phyloP scores from a whole-genome alignment of 1,140 invertebrate species.

The Trypoxylus dichotomus region DNA sequence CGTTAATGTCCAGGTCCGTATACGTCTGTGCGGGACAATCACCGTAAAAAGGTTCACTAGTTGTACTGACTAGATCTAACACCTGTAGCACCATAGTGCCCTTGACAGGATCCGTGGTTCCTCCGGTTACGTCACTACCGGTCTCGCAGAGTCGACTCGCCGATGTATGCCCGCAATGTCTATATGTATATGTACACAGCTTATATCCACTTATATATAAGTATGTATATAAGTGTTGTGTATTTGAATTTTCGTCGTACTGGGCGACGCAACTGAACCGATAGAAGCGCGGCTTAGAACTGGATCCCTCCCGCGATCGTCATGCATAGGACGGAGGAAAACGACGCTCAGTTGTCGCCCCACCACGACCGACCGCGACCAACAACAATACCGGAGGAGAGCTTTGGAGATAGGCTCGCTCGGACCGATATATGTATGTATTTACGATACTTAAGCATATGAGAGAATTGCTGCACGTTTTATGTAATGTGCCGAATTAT shows the following conservation, averaged over 20 bases:
- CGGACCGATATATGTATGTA: too few species aligned
- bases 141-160: conserved; percentile 10
- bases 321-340: conserved; percentile 19
- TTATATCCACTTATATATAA: neutral
- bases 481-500: neutral
- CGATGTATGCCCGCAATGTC: neutral
- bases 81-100: conserved; percentile 54
- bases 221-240: conserved; percentile 10
- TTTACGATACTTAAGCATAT: neutral
- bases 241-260: neutral
- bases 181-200: neutral
- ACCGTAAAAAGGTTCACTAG: conserved; percentile 52
- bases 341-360: conserved; percentile 22
- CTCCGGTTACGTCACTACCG: conserved; percentile 47
- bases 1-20: conserved; percentile 51
- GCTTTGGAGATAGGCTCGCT: neutral
- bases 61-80: conserved; percentile 50
- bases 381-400: conserved; percentile 23
- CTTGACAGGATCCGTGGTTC: conserved; percentile 49
- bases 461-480: neutral
- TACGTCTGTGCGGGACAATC: conserved; percentile 51
- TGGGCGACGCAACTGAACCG: conserved; percentile 22
- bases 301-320: conserved; percentile 30
- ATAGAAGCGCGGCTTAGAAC: conserved; percentile 32
- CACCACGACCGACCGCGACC: conserved; percentile 18